A percentile compares a stretch with the other conserved stretches of the same genome.
These are phyloP conservation scores for Itoplectis maculator DNA, from an alignment of 2,888 invertebrate genomes.

Conservation along the genomic window DNA sequence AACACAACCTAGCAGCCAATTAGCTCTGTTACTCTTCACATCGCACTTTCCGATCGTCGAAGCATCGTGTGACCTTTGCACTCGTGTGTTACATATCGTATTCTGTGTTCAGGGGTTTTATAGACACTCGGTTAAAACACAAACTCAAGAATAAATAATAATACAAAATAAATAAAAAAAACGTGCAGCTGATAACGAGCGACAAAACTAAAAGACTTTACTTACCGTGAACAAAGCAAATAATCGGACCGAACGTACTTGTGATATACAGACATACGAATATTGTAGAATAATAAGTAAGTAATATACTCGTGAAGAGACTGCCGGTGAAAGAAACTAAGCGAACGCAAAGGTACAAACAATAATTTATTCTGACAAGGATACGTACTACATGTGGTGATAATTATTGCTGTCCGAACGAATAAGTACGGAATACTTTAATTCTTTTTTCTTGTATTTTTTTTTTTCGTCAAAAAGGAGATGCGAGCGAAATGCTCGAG, in stretches of 20 bases:
- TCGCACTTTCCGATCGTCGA: constrained; percentile 62
- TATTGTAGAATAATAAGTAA: constrained; percentile 31
- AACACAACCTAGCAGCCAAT: constrained; percentile 32
- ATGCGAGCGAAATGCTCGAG: constrained; percentile 47
- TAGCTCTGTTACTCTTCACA: constrained; percentile 32
- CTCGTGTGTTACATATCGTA: constrained; percentile 57
- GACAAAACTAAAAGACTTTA: constrained; percentile 64
- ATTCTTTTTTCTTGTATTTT: constrained; percentile 37
- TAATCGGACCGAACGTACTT: constrained; percentile 59
- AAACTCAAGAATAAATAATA: neutral
- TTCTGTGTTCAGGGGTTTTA: constrained; percentile 26
- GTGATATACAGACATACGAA: constrained; percentile 46
- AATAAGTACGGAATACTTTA: constrained; percentile 79
- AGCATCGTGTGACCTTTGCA: constrained; percentile 69
- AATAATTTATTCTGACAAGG: constrained; percentile 82
- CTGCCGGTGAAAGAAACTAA: constrained; percentile 71
- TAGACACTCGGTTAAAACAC: neutral
- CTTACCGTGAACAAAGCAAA: constrained; percentile 67
- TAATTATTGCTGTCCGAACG: constrained; percentile 79
- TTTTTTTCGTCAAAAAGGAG: constrained; percentile 57
- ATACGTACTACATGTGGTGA: constrained; percentile 77
- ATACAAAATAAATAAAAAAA: constrained; percentile 30
- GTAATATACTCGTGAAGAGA: constrained; percentile 35
- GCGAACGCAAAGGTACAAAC: constrained; percentile 79
- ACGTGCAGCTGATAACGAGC: constrained; percentile 62